phyloP scores from a whole-genome alignment of 1,140 invertebrate species.

The Babylonia areolata region DNA sequence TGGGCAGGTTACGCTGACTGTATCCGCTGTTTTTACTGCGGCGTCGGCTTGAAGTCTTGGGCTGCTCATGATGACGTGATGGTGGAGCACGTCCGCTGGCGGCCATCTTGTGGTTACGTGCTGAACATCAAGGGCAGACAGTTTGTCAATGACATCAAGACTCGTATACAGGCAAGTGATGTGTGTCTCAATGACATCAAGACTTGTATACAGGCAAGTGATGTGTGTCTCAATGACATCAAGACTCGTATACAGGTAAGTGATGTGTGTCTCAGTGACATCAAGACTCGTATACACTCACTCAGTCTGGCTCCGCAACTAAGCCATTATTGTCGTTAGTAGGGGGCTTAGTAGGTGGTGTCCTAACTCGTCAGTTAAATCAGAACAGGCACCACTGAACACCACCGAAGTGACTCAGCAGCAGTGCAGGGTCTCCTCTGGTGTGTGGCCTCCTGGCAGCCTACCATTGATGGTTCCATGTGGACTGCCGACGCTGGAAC shows the following conservation, averaged over 20 bases:
- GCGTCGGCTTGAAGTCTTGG: conserved; percentile 85
- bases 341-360: too few species aligned
- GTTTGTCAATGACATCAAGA: background rate
- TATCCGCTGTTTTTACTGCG: conserved; percentile 86
- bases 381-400: too few species aligned
- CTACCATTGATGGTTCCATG: too few species aligned
- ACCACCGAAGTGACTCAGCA: too few species aligned
- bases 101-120: conserved; percentile 85
- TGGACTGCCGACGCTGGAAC: too few species aligned
- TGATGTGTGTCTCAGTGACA: background rate
- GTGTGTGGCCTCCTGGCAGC: too few species aligned
- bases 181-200: background rate
- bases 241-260: background rate
- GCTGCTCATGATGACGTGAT: conserved; percentile 84
- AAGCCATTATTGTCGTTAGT: too few species aligned
- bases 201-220: background rate
- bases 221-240: background rate
- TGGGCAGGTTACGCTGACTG: conserved; percentile 50
- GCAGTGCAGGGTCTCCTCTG: too few species aligned
- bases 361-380: too few species aligned
- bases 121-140: conserved; percentile 75
- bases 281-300: background rate
- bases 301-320: too few species aligned
- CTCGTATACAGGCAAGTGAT: background rate
- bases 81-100: conserved; percentile 81